Evolutionary conservation across 2,113 vertebrate genomes (phyloP).

Genomic region (Nannospalax galili): DNA sequence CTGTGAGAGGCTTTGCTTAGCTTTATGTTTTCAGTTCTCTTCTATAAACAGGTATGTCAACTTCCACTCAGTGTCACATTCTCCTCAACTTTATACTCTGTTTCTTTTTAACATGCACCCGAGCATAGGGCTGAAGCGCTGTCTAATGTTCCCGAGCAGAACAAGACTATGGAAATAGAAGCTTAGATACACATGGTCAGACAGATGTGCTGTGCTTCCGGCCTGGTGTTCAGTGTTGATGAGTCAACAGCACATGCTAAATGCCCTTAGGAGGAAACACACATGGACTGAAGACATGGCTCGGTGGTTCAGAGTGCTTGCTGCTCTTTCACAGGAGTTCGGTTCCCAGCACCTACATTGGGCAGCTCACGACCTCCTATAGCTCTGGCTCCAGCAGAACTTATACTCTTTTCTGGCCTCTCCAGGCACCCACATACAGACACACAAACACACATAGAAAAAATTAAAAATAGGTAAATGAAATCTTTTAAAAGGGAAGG

Average conservation of each 20-base stretch:
- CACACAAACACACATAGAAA: background rate
- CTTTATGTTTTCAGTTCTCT: background rate
- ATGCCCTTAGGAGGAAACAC: background rate
- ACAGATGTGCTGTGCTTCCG: background rate
- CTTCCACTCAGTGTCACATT: background rate
- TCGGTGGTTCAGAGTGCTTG: background rate
- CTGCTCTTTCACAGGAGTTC: background rate
- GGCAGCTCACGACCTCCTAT: background rate
- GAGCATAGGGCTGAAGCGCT: background rate
- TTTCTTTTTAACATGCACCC: background rate
- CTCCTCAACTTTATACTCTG: background rate
- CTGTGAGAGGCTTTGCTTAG: background rate
- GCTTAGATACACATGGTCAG: fast-evolving
- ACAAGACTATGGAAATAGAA: background rate
- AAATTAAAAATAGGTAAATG: too few species aligned
- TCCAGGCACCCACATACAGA: background rate
- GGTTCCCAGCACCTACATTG: too few species aligned
- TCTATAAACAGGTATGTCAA: background rate
- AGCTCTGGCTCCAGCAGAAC: background rate
- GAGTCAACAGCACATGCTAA: background rate
- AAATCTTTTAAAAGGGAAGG: background rate
- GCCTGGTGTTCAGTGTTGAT: background rate
- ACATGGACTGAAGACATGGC: background rate
- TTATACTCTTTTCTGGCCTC: too few species aligned
- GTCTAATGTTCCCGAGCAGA: background rate